Conservation (phyloP, 2,113 vertebrate species). For the Orycteropus afer region DNA sequence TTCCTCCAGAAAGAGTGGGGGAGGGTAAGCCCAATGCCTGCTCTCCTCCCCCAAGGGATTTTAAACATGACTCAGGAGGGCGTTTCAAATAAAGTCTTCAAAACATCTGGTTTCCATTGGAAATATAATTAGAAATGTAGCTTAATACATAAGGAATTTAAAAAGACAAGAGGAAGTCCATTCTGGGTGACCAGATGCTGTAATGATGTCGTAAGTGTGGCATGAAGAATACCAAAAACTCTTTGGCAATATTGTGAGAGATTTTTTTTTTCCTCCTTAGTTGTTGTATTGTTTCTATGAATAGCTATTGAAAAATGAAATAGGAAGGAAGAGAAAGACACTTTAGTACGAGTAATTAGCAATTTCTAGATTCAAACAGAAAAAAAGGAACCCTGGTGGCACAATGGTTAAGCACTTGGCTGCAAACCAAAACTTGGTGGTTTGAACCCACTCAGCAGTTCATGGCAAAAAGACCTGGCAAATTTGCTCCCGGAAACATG, state of each 20-base stretch:
- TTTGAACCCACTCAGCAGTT: too few relatives aligned
- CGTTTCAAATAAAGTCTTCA: constrained; percentile 54
- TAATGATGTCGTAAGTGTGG: constrained; percentile 59
- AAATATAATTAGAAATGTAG: constrained; percentile 74
- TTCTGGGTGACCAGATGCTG: constrained; percentile 61
- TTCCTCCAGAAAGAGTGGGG: neutral
- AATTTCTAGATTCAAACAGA: neutral
- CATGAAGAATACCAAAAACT: constrained; percentile 29
- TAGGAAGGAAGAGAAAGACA: constrained; percentile 2
- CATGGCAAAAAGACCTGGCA: neutral
- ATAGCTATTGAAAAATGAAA: neutral
- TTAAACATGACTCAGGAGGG: constrained; percentile 53
- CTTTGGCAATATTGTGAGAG: neutral
- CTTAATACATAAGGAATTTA: constrained; percentile 73
- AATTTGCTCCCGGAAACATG: neutral
- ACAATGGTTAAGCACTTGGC: too few relatives aligned
- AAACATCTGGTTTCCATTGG: constrained; percentile 78
- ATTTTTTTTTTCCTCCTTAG: neutral
- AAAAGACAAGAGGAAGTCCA: constrained; percentile 71
- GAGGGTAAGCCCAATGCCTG: neutral
- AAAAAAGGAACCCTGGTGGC: neutral
- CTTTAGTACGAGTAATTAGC: neutral
- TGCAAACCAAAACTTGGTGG: too few relatives aligned
- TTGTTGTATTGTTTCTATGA: neutral
- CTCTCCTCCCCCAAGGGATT: neutral